Evolutionary conservation across 2,888 invertebrate genomes (phyloP).

Genomic region (Celastrina argiolus): DNA sequence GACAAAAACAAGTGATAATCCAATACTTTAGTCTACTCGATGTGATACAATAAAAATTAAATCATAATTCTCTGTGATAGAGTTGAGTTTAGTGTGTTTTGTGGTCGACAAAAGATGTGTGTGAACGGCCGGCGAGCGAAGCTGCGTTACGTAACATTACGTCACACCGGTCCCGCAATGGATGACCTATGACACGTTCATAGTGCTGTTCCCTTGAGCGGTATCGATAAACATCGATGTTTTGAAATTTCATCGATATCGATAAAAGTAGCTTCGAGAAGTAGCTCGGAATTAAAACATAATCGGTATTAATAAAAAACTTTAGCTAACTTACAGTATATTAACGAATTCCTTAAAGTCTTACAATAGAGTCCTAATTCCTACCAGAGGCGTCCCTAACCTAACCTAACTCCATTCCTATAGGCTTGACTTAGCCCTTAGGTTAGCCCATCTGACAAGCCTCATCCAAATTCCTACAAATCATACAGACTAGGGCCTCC

Average conservation of each 20-base stretch:
- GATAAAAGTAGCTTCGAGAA: too few relatives aligned
- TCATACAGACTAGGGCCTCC: too few relatives aligned
- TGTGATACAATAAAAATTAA: neutral
- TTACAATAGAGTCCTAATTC: too few relatives aligned
- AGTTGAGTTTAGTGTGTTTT: conserved; percentile 26
- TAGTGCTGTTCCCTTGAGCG: conserved; percentile 45
- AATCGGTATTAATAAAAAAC: too few relatives aligned
- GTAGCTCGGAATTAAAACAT: too few relatives aligned
- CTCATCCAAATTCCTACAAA: too few relatives aligned
- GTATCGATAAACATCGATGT: conserved; percentile 11
- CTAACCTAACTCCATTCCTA: too few relatives aligned
- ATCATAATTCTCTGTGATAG: neutral
- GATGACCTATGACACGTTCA: conserved; percentile 62
- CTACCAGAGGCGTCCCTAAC: too few relatives aligned
- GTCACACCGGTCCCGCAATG: conserved; percentile 51
- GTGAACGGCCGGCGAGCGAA: conserved; percentile 39
- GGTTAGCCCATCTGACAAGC: too few relatives aligned
- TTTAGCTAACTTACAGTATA: too few relatives aligned
- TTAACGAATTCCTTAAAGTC: too few relatives aligned
- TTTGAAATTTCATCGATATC: neutral
- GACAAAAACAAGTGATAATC: neutral
- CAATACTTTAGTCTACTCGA: neutral
- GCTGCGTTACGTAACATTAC: conserved; percentile 59
- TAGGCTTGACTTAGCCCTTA: too few relatives aligned
- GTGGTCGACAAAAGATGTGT: conserved; percentile 27